A percentile compares a stretch with the other conserved stretches of the same genome.
phyloP scores from a whole-genome alignment of 2,113 vertebrate species.

The Sebastes fasciatus region DNA sequence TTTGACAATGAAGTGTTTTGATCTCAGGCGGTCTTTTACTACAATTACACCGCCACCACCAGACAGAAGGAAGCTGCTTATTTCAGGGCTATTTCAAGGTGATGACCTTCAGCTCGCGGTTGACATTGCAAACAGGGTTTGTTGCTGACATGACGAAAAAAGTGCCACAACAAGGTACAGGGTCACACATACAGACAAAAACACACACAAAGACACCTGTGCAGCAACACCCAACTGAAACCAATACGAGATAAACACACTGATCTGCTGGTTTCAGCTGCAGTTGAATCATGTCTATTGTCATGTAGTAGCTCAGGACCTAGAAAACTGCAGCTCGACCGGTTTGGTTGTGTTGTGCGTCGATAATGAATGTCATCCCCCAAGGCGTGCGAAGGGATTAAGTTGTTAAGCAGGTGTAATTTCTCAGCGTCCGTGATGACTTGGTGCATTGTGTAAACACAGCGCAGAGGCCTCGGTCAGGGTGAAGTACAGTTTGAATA shows the following conservation, averaged over 20 bases:
- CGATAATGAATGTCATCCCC: constrained; percentile 59
- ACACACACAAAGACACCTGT: constrained; percentile 44
- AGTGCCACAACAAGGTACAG: no score
- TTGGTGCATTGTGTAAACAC: constrained; percentile 49
- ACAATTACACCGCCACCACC: neutral
- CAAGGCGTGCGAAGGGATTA: constrained; percentile 46
- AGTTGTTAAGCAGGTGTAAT: constrained; percentile 54
- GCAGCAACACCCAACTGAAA: constrained; percentile 74
- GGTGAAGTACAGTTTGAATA: constrained; percentile 5
- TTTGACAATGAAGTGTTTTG: neutral
- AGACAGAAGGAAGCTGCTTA: constrained; percentile 10
- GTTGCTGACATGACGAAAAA: constrained; percentile 22
- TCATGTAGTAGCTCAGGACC: constrained; percentile 44
- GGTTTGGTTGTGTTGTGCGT: constrained; percentile 54
- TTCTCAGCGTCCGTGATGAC: constrained; percentile 27
- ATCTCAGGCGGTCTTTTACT: constrained; percentile 3
- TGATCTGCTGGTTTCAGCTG: constrained; percentile 48
- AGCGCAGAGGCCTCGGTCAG: neutral
- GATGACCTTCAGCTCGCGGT: constrained; percentile 43
- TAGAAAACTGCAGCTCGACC: constrained; percentile 73
- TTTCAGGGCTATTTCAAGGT: constrained; percentile 42
- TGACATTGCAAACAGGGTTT: constrained; percentile 2
- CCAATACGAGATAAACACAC: constrained; percentile 32
- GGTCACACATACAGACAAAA: neutral
- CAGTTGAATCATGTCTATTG: constrained; percentile 49